Conservation (phyloP, 2,113 vertebrate genomes). For the Apodemus sylvaticus region DNA sequence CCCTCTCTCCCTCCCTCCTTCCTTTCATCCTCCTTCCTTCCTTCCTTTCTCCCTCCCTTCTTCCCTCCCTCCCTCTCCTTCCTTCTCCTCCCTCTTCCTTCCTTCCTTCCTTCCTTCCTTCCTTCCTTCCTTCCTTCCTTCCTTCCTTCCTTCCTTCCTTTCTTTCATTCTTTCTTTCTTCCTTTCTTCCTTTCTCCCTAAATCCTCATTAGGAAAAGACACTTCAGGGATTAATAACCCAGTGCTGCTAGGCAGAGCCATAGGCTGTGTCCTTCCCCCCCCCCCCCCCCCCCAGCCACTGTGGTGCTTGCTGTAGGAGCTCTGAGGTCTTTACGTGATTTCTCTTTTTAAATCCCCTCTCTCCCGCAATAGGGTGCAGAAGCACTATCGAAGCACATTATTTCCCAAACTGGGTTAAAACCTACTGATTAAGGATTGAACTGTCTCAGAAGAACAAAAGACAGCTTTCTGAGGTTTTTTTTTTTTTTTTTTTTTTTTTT, state of each 20-base stretch:
- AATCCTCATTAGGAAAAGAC: neutral
- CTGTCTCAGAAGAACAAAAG: neutral
- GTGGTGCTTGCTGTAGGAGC: too few relatives aligned
- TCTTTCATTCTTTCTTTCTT: neutral
- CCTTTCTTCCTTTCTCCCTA: neutral
- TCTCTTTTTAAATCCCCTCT: neutral
- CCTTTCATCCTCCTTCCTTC: accelerated
- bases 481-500: too few relatives aligned
- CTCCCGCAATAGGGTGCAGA: neutral
- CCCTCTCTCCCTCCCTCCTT: accelerated
- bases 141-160: neutral
- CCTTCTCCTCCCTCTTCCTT: neutral
- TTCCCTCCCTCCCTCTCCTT: too few relatives aligned
- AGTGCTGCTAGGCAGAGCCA: neutral
- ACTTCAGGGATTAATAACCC: neutral
- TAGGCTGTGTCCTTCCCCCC: too few relatives aligned
- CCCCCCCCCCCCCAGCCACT: neutral
- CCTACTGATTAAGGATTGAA: conserved; percentile 6
- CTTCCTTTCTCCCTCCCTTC: neutral
- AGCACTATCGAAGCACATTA: neutral
- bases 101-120: too few relatives aligned
- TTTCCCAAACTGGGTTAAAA: neutral
- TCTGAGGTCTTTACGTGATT: neutral
- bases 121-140: accelerated
- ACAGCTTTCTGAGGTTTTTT: neutral